These are phyloP conservation scores for Pipra filicauda DNA, from an alignment of 2,113 vertebrate genomes.

Conservation along the genomic window DNA sequence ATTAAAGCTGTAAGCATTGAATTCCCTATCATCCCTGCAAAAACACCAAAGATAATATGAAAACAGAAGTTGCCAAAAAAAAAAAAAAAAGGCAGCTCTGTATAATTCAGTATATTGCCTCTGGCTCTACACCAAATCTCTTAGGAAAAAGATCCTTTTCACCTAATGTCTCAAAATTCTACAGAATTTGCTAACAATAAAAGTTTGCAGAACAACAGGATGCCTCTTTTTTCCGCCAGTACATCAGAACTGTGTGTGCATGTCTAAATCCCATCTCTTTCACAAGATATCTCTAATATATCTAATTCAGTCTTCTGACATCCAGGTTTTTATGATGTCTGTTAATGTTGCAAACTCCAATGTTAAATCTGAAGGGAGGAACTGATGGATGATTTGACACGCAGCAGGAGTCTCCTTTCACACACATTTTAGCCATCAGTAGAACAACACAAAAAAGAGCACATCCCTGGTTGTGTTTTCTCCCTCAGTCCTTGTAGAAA, in stretches of 20 bases:
- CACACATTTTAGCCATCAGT: background rate
- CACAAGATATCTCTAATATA: background rate
- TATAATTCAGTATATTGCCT: background rate
- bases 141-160: background rate
- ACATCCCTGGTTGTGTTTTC: background rate
- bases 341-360: background rate
- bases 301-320: background rate
- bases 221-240: background rate
- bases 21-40: slow-evolving; percentile 14
- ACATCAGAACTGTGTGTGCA: background rate
- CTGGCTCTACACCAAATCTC: background rate
- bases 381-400: background rate
- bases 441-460: background rate
- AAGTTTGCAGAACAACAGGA: background rate
- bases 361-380: background rate
- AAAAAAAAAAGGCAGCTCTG: background rate
- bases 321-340: background rate
- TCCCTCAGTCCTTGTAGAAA: background rate
- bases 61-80: background rate
- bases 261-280: background rate
- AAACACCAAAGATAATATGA: background rate
- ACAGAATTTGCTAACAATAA: background rate
- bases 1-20: slow-evolving; percentile 26
- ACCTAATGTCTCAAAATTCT: background rate
- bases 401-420: background rate